Evolutionary conservation across 2,888 invertebrate genomes (phyloP), one percentile per base, ranked within the genome.

Genomic region (Amphimallon solstitiale): DNA sequence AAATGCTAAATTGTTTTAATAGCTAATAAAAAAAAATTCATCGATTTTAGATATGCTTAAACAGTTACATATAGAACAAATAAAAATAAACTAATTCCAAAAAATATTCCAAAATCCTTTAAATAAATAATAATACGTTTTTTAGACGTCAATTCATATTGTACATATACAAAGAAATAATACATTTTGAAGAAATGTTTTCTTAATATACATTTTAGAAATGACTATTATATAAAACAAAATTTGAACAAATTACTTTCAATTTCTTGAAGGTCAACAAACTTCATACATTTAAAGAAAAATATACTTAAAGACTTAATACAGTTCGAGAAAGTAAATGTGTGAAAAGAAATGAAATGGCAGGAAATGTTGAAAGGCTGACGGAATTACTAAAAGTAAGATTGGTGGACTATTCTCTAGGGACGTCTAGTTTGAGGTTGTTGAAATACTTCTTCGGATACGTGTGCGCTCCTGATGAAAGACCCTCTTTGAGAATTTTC

Each of bases 361-460:
- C 69, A 71, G 68, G 70, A 67, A 71, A 68, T 66, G 73, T 65
- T 72, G 74, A 72, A 72, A 72, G 72, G 69, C 71, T 68, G 71
- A 69, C 70, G 70, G 72, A 74, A 74, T 74, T 74, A 74, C 71
- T 73, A 70, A 71, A 71, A 72, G 74, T 70, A 72, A 71, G 71
- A 72, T 73, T 72, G 73, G 73, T 68, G 71, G 72, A 72, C 71
- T 69, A 70, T 71, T 69, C 74, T 70, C 73, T 49, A 38, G 74
- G 70, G 74, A 73, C 54, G 46, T 56, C 59, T 59, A 49, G 67
- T 67, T 67, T 67, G 66, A 51, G 62, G 66, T 62, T 66, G 61
- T 62, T 52, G 66, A 65, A 66, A 62, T 66, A 66, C 59, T 66
- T 65, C 60, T 56, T 38, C 59, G 49, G 61, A 52, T 66, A 48